Evolutionary conservation across 2,113 vertebrate genomes (phyloP).

Genomic region (Melanerpes aurifrons): DNA sequence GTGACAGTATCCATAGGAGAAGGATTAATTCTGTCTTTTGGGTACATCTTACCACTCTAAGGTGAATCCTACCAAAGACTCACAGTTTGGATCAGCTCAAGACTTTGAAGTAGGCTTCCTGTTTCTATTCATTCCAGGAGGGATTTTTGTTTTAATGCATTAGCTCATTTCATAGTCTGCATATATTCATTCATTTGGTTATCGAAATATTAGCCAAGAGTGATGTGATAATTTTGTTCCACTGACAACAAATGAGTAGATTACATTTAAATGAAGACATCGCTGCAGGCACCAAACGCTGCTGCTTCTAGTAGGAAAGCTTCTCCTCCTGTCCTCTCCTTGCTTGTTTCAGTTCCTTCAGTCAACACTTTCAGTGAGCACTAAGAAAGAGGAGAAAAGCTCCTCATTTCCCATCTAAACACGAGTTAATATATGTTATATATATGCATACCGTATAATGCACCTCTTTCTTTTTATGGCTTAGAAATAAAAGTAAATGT

Average conservation of each 20-base stretch:
- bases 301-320: neutral
- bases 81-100: neutral
- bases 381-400: neutral
- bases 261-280: neutral
- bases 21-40: neutral
- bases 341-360: neutral
- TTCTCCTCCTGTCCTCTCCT: neutral
- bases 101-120: neutral
- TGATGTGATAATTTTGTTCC: constrained; percentile 1
- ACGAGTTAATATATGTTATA: neutral
- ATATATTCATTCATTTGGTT: neutral
- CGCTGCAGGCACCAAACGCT: neutral
- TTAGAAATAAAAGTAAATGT: constrained; percentile 26
- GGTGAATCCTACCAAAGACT: neutral
- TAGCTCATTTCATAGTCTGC: neutral
- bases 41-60: neutral
- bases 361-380: neutral
- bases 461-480: constrained; percentile 5
- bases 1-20: neutral
- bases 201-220: neutral
- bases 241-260: neutral
- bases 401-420: neutral
- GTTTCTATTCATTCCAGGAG: neutral
- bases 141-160: neutral
- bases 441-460: neutral